These are phyloP conservation scores for Larimichthys crocea DNA, from an alignment of 2,113 vertebrate genomes.

Conservation along the genomic window DNA sequence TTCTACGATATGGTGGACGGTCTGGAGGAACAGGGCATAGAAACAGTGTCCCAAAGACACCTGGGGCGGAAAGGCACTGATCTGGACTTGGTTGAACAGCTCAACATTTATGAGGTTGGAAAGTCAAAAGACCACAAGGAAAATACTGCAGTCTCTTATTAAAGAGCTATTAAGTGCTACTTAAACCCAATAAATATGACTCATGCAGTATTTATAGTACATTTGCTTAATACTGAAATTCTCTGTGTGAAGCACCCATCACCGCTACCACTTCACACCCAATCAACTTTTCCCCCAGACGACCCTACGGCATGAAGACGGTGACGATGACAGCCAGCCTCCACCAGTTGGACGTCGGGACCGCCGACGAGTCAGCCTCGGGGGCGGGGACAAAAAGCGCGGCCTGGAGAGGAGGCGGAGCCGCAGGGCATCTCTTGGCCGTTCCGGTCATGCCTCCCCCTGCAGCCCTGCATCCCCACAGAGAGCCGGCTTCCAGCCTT, in stretches of 20 bases:
- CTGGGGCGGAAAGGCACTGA: conserved; percentile 92
- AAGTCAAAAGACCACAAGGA: neutral
- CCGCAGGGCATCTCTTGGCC: conserved; percentile 88
- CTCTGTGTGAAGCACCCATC: neutral
- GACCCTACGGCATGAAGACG: conserved; percentile 90
- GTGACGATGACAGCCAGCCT: conserved; percentile 85
- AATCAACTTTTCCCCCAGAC: conserved; percentile 73
- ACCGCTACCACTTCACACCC: neutral
- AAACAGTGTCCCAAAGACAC: conserved; percentile 89
- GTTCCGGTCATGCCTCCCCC: conserved; percentile 85
- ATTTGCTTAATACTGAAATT: neutral
- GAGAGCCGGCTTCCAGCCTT: conserved; percentile 71
- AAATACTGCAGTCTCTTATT: neutral
- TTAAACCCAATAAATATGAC: neutral
- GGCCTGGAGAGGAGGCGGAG: conserved; percentile 93
- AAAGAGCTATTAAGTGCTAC: neutral
- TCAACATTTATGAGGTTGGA: conserved; percentile 95
- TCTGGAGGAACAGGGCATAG: conserved; percentile 94
- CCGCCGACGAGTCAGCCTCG: conserved; percentile 87
- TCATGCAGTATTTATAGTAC: conserved; percentile 1
- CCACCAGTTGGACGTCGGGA: conserved; percentile 85
- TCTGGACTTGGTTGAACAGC: conserved; percentile 93
- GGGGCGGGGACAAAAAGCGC: conserved; percentile 66
- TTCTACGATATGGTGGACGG: conserved; percentile 96
- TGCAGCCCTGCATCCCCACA: conserved; percentile 80